Conservation (phyloP, 2,113 vertebrate species). For the Seriola aureovittata region DNA sequence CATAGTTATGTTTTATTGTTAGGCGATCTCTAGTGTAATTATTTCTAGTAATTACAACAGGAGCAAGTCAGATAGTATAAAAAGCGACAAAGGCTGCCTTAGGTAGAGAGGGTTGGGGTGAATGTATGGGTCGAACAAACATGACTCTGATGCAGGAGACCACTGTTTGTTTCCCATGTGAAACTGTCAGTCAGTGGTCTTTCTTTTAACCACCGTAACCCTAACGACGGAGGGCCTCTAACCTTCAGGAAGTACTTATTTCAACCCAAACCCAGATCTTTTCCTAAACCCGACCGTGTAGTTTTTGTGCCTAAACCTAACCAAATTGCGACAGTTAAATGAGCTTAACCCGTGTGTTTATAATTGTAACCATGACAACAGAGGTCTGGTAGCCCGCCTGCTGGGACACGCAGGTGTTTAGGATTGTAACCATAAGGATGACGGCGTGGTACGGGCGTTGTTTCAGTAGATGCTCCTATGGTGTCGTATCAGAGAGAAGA, state of each 20-base stretch:
- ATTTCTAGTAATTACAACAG: neutral
- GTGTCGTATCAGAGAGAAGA: too few relatives aligned
- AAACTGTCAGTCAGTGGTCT: neutral
- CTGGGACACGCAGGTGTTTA: neutral
- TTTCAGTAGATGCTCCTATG: neutral
- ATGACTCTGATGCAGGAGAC: neutral
- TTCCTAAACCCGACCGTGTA: neutral
- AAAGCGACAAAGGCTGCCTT: neutral
- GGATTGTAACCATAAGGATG: neutral
- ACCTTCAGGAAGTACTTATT: too few relatives aligned
- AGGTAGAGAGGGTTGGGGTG: neutral
- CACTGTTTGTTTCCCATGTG: too few relatives aligned
- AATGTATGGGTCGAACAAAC: neutral
- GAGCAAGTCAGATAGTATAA: neutral
- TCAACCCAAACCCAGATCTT: neutral
- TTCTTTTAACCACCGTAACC: neutral
- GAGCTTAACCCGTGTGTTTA: neutral
- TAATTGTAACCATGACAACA: neutral
- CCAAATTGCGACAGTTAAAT: neutral
- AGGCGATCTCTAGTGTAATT: neutral
- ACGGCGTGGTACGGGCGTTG: neutral
- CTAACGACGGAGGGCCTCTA: too few relatives aligned
- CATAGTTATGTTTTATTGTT: neutral
- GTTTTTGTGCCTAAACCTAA: neutral
- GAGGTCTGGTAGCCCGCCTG: too few relatives aligned